Conservation (phyloP, 2,888 invertebrate species). For the Drosophila kokeensis region DNA sequence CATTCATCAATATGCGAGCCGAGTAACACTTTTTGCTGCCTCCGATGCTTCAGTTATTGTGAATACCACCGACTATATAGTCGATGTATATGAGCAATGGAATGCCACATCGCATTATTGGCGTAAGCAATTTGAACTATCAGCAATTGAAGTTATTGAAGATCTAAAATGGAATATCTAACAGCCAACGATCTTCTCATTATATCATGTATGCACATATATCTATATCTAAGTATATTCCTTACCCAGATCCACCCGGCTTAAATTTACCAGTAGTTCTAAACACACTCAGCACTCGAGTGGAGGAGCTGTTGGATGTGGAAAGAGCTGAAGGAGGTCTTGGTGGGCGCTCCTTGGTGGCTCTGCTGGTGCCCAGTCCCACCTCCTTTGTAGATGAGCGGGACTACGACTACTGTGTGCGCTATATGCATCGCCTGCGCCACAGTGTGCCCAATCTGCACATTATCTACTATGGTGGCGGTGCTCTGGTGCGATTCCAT, state of each 20-base stretch:
- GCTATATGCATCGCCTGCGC: constrained; percentile 87
- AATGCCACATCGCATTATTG: constrained; percentile 86
- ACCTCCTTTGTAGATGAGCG: constrained; percentile 86
- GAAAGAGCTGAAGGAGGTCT: constrained; percentile 86
- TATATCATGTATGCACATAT: neutral
- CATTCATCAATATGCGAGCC: constrained; percentile 89
- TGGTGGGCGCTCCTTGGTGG: constrained; percentile 89
- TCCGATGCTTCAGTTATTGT: constrained; percentile 88
- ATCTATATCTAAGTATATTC: neutral
- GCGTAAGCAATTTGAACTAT: constrained; percentile 66
- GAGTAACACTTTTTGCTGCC: constrained; percentile 89
- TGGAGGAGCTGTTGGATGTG: constrained; percentile 86
- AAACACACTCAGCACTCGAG: constrained; percentile 85
- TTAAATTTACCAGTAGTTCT: constrained; percentile 88
- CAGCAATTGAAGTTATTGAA: neutral
- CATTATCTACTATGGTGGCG: constrained; percentile 87
- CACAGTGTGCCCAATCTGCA: constrained; percentile 89
- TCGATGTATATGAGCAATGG: constrained; percentile 88
- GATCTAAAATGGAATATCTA: neutral
- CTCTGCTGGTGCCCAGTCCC: constrained; percentile 88
- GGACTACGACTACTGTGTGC: constrained; percentile 86
- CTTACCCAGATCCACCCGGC: constrained; percentile 86
- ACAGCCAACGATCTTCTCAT: neutral
- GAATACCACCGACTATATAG: constrained; percentile 87
- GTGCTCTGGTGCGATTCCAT: constrained; percentile 87